Percentiles rank a stretch among this genome's conserved stretches.
These are phyloP conservation scores for Diplogasteroides magnus DNA, from an alignment of 1,140 invertebrate species.

Conservation along the genomic window DNA sequence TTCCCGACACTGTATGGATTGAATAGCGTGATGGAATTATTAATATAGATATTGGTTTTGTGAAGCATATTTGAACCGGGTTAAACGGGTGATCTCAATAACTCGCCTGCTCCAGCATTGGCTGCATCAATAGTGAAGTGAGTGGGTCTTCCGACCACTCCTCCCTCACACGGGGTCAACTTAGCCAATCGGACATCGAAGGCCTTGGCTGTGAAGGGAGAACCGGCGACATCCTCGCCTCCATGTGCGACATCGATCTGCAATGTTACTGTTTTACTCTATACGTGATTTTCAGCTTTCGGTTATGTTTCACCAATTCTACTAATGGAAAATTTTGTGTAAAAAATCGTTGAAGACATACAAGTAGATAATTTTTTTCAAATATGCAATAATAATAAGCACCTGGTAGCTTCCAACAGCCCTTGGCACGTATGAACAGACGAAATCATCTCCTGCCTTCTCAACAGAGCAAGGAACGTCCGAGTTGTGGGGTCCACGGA, in stretches of 20 bases:
- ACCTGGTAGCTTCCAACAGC: constrained; percentile 69
- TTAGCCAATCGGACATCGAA: constrained; percentile 85
- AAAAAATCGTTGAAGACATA: too few species aligned
- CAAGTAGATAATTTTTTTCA: too few species aligned
- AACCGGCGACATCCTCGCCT: constrained; percentile 79
- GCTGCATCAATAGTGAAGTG: constrained; percentile 60
- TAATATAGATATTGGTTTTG: too few species aligned
- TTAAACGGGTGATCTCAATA: too few species aligned
- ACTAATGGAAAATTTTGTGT: too few species aligned
- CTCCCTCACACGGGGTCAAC: constrained; percentile 78
- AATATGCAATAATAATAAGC: too few species aligned
- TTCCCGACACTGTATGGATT: too few species aligned
- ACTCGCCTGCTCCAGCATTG: constrained; percentile 57
- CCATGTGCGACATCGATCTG: constrained; percentile 79
- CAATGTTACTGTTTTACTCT: too few species aligned
- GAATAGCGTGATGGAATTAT: too few species aligned
- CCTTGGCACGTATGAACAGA: constrained; percentile 60
- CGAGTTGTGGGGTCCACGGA: constrained; percentile 24
- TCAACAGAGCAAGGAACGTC: constrained; percentile 23
- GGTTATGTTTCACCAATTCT: too few species aligned
- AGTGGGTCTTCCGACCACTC: constrained; percentile 69
- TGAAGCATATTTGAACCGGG: too few species aligned
- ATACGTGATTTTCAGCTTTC: too few species aligned
- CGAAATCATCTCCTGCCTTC: constrained; percentile 9
- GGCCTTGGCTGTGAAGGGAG: constrained; percentile 87